phyloP scores from a whole-genome alignment of 2,113 vertebrate genomes.

The Heterotilapia buettikoferi region DNA sequence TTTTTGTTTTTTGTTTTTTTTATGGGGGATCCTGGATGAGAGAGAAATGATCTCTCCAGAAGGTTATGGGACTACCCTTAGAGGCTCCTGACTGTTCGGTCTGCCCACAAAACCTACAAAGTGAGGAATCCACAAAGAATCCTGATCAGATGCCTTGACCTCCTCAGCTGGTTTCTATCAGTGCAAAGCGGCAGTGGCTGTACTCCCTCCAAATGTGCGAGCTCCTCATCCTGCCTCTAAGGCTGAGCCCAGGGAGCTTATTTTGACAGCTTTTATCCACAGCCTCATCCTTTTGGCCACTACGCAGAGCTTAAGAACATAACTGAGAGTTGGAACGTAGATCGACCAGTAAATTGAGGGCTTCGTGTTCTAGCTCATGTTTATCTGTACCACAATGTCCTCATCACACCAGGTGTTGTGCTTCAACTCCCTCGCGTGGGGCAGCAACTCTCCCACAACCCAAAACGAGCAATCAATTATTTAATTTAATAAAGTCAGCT shows the following conservation, averaged over 20 bases:
- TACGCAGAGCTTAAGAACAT: not conserved
- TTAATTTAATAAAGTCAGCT: not conserved
- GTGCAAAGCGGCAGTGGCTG: not conserved
- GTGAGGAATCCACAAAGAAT: not conserved
- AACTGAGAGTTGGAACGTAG: not conserved
- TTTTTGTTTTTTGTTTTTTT: not conserved
- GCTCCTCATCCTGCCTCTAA: not conserved
- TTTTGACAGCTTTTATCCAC: not conserved
- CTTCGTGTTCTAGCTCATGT: not conserved
- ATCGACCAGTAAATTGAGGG: not conserved
- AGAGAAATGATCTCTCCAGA: not conserved
- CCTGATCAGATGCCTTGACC: not conserved
- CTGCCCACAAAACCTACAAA: not conserved
- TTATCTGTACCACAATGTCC: not conserved
- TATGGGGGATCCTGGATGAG: not conserved
- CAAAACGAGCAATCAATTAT: not conserved
- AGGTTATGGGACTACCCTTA: not conserved
- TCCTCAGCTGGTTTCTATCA: not conserved
- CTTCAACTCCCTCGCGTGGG: not conserved
- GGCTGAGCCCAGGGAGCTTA: not conserved
- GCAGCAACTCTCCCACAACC: not conserved
- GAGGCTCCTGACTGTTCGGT: not conserved
- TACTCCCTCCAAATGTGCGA: not conserved
- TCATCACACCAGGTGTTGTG: not conserved
- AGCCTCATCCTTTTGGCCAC: not conserved